phyloP scores from a whole-genome alignment of 2,797 vertebrate species.

The Dicrostonyx torquatus region DNA sequence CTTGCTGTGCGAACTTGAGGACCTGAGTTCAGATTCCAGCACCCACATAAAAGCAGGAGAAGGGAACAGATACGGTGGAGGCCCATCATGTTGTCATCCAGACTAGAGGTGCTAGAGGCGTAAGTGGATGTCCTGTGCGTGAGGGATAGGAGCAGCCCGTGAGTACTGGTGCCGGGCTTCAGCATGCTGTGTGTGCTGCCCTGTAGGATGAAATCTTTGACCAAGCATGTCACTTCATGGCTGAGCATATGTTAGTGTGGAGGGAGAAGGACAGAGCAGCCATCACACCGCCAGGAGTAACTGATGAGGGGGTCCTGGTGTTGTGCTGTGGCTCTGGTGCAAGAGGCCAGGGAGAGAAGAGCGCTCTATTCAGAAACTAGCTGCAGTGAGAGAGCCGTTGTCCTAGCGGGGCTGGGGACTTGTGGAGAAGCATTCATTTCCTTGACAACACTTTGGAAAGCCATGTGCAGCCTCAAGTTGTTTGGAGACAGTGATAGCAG shows the following conservation, averaged over 20 bases:
- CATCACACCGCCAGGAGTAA: not conserved
- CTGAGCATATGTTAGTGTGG: not conserved
- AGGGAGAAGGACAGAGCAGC: not conserved
- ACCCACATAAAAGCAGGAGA: not conserved
- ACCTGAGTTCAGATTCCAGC: not conserved
- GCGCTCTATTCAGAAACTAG: conserved; percentile 31
- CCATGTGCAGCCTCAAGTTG: conserved; percentile 30
- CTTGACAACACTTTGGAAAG: conserved; percentile 68
- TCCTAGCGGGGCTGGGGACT: not conserved
- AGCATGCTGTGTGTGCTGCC: not conserved
- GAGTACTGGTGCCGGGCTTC: not conserved
- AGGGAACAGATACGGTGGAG: not conserved
- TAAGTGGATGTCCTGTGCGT: not conserved
- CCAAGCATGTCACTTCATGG: not conserved
- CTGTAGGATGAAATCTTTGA: not conserved
- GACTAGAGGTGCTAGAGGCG: not conserved
- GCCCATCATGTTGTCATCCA: not conserved
- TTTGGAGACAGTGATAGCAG: conserved; percentile 34
- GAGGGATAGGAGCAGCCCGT: not conserved
- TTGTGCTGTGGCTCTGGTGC: not conserved
- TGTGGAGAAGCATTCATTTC: conserved; percentile 49
- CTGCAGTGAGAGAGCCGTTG: conserved; percentile 37
- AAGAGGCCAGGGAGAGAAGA: conserved; percentile 41
- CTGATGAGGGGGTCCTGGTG: not conserved
- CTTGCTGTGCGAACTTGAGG: not conserved